Evolutionary conservation across 2,888 invertebrate species (phyloP).

Genomic region (Drosophila anomelani): DNA sequence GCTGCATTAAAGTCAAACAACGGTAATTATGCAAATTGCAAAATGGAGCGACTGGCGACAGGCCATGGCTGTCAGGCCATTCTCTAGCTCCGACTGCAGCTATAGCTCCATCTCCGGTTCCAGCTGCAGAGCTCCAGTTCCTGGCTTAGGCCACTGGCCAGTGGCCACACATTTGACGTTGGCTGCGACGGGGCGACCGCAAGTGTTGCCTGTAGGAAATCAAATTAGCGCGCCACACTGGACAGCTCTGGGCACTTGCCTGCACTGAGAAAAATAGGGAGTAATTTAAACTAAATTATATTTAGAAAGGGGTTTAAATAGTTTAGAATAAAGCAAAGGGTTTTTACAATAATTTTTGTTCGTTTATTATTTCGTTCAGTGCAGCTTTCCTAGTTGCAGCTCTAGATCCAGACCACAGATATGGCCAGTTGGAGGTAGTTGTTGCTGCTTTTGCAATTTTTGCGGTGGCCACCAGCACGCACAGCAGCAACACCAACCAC

Average conservation of each 20-base stretch:
- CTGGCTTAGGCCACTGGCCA: slow-evolving; percentile 45
- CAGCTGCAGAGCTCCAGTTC: slow-evolving; percentile 11
- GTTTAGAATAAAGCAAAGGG: not conserved
- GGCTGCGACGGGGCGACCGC: slow-evolving; percentile 58
- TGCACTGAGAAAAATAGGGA: not conserved
- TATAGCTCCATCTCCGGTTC: slow-evolving; percentile 7
- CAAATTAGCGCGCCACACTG: slow-evolving; percentile 73
- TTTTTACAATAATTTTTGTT: not conserved
- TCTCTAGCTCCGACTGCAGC: slow-evolving; percentile 15
- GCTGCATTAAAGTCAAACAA: slow-evolving; percentile 77
- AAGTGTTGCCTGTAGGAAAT: slow-evolving; percentile 79
- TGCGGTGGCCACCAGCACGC: slow-evolving; percentile 58
- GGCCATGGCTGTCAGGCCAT: slow-evolving; percentile 41
- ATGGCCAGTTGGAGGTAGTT: slow-evolving; percentile 39
- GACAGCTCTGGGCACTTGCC: slow-evolving; percentile 33
- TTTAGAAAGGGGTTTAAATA: not conserved
- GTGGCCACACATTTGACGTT: slow-evolving; percentile 34
- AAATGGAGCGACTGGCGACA: slow-evolving; percentile 52
- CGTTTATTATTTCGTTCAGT: not conserved
- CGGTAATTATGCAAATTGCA: slow-evolving; percentile 81
- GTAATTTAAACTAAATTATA: not conserved
- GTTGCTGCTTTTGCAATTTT: slow-evolving; percentile 32
- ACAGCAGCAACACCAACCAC: slow-evolving; percentile 39
- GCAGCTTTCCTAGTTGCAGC: slow-evolving; percentile 37
- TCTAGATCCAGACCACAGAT: slow-evolving; percentile 45